A percentile compares a stretch with the other conserved stretches of the same genome.
Conservation (phyloP, 1,140 invertebrate genomes). For the Pachypsylla venusta region DNA sequence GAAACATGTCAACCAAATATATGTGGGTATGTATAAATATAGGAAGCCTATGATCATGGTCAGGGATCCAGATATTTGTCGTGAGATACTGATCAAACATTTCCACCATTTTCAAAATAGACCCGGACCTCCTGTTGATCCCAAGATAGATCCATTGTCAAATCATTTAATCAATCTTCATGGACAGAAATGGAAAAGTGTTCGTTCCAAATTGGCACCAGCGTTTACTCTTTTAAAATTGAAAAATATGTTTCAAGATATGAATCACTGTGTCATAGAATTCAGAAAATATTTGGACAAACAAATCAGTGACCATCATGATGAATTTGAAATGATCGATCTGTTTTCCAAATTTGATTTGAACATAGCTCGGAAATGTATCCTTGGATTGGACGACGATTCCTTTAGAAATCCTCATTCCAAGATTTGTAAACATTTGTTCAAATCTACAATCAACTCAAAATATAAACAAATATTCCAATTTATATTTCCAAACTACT, state of each 20-base stretch:
- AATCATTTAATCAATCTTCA: slow-evolving; percentile 29
- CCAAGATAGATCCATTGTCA: slow-evolving; percentile 31
- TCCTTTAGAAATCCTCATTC: background rate
- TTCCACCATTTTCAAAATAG: slow-evolving; percentile 38
- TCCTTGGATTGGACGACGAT: background rate
- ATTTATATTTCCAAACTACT: slow-evolving; percentile 1
- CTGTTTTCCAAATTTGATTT: slow-evolving; percentile 4
- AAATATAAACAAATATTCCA: background rate
- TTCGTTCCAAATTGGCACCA: slow-evolving; percentile 39
- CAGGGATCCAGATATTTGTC: slow-evolving; percentile 41
- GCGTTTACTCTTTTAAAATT: slow-evolving; percentile 43
- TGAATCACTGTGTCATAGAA: slow-evolving; percentile 30
- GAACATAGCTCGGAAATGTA: background rate
- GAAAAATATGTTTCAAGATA: slow-evolving; percentile 37
- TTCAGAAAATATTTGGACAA: slow-evolving; percentile 29
- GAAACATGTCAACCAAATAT: slow-evolving; percentile 12
- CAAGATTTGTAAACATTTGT: background rate
- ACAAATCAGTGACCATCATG: background rate
- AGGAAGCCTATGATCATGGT: slow-evolving; percentile 34
- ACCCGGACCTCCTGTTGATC: slow-evolving; percentile 30
- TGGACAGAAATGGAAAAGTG: slow-evolving; percentile 37
- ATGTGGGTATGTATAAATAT: slow-evolving; percentile 30
- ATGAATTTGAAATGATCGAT: background rate
- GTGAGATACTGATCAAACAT: slow-evolving; percentile 41
- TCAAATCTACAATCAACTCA: background rate